Evolutionary conservation across 2,113 vertebrate genomes (phyloP), one percentile per base, ranked within the genome.

Genomic region (Protobothrops flavoviridis): DNA sequence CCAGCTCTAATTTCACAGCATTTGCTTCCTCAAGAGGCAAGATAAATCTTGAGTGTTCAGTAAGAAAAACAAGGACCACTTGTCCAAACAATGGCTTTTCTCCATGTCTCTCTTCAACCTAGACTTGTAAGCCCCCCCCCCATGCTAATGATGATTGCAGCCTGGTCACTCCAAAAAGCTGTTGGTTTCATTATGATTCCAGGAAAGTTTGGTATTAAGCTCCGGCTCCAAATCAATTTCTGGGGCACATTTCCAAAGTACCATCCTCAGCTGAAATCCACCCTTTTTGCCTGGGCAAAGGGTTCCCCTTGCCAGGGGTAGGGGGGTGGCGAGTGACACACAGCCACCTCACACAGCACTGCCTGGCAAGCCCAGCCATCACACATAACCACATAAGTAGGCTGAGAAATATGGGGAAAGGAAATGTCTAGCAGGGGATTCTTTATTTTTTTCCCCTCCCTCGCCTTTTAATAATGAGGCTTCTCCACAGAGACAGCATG

Each of bases 401-500:
- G 74, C 74, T 92, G 88, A 94, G 91, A 94, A 94, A 94, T 94
- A 94, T 94, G 91, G 57, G 89, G 92, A 87, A 45, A 90, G 89
- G 81, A 94, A 92, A 69, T 87, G 50, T 92, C 91, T 90, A 69
- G 93, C 91, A 87, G 57, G 91, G 57, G 57, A 90, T 90, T 92
- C 91, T 94, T 94, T 94, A 94, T 87, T 87, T 26, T 59, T 89
- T 90, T 5, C 29, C 87, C 88, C 26, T 50, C 81, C 91, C 74
- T 92, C 92, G 56, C 56, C 93, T 90, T 92, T 92, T 87, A 87
- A 92, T 94, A 94, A 94, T 87, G 91, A 94, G 93, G 91, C 91
- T 94, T 15, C 92, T 50, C 90, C 96, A 56, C 53, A 2, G 94
- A 96, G 94, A 95, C 11, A 95, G 95, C 97, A 96, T 97, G 97